Evolutionary conservation across 2,797 vertebrate genomes (phyloP), one percentile per base, ranked within the genome.

Genomic region (Neosalanx taihuensis): DNA sequence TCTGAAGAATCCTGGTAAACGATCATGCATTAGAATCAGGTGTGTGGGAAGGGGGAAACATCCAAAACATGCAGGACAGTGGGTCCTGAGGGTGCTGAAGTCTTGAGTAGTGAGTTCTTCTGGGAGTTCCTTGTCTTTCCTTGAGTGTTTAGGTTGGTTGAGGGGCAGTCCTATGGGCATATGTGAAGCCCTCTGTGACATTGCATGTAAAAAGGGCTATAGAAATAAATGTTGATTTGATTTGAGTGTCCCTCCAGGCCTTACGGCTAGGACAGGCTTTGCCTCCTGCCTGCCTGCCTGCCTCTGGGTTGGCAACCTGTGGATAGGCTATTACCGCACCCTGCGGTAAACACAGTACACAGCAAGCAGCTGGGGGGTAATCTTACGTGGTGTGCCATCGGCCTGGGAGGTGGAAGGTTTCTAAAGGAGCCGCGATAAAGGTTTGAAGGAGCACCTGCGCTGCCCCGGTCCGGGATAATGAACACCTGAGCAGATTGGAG

Each of bases 401-500:
- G 78, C 86, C 88, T 84, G 88, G 79, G 82, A 88, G 82, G 88
- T 88, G 79, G 81, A 88, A 87, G 85, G 88, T 92, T 87, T 90
- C 84, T 80, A 70, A 84, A 90, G 86, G 85, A 85, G 74, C 76
- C 72, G 72, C 89, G 89, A 86, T 84, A 82, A 85, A 74, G 79
- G 70, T 70, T 76, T 67, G 80, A 76, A 31, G 75, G 80, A 85
- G 89, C 91, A 93, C 91, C 92, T 93, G 91, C 88, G 83, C 86
- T 86, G 70, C 81, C 83, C 79, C 80, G 64, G 84, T 26, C 83
- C 89, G 73, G 91, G 89, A 83, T 91, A 84, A 87, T 85, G 88
- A 91, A 92, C 92, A 93, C 93, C 93, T 93, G 92, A 94, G 86
- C 90, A 93, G 92, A 90, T 92, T 92, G 89, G 83, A 89, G 90